Evolutionary conservation across 1,140 invertebrate species (phyloP).

Genomic region (Drosophila murphyi): DNA sequence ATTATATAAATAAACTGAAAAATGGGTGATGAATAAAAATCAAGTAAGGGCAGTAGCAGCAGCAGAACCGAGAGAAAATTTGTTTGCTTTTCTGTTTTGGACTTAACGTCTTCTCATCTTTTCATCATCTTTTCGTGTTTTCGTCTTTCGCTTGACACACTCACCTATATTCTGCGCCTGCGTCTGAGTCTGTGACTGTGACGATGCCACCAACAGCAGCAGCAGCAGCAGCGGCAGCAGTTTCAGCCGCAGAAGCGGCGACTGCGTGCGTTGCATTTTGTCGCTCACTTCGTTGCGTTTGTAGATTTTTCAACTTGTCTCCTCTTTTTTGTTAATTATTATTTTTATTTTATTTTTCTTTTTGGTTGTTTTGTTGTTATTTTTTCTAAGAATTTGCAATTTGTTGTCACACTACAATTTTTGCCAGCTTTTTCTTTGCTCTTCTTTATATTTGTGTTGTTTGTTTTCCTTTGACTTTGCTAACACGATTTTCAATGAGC

Average conservation of each 20-base stretch:
- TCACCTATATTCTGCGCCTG: conserved; percentile 81
- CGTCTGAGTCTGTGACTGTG: conserved; percentile 38
- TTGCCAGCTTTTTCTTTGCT: conserved; percentile 17
- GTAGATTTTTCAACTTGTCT: conserved; percentile 1
- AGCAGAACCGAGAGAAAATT: conserved; percentile 64
- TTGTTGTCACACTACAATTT: conserved; percentile 43
- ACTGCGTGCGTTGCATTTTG: conserved; percentile 71
- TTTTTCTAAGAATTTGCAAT: conserved; percentile 42
- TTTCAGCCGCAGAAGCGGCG: conserved; percentile 27
- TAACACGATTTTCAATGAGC: conserved; percentile 11
- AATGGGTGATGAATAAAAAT: conserved; percentile 23
- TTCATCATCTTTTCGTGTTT: conserved; percentile 29
- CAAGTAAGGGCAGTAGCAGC: conserved; percentile 23
- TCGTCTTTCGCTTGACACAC: conserved; percentile 78
- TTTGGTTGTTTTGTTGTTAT: conserved; percentile 1
- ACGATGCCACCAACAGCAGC: conserved; percentile 29
- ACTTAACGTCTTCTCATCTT: conserved; percentile 15
- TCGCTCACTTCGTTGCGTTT: conserved; percentile 40
- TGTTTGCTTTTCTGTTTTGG: conserved; percentile 54
- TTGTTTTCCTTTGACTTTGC: not conserved
- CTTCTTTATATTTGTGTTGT: conserved; percentile 25
- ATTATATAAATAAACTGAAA: conserved; percentile 19
- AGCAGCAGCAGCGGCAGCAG: conserved; percentile 36
- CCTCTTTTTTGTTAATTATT: not conserved
- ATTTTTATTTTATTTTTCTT: conserved; percentile 11